These are phyloP conservation scores for Heliconius charithonia DNA, from an alignment of 2,888 invertebrate species.

Conservation along the genomic window DNA sequence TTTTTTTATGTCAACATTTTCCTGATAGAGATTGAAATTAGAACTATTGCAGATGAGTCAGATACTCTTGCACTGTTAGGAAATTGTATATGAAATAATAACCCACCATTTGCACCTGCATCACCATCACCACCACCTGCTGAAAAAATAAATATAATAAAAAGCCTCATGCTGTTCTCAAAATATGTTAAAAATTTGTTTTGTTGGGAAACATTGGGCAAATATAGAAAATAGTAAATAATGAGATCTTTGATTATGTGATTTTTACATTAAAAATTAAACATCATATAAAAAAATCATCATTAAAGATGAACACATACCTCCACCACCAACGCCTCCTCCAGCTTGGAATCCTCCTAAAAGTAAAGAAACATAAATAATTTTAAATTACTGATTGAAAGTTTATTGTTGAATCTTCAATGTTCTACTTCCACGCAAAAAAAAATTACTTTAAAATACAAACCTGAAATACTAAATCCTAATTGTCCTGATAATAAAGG, in stretches of 20 bases:
- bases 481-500: background rate
- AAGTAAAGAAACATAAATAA: background rate
- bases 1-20: too few relatives aligned
- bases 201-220: background rate
- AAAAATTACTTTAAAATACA: background rate
- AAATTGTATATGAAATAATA: background rate
- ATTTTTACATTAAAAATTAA: background rate
- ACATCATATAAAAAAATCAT: background rate
- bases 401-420: too few relatives aligned
- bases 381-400: background rate
- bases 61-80: too few relatives aligned
- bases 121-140: slow-evolving; percentile 16
- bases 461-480: slow-evolving; percentile 1
- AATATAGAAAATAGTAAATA: background rate
- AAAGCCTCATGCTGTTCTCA: background rate
- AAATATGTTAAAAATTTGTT: background rate
- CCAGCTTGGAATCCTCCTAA: slow-evolving; percentile 27
- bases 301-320: too few relatives aligned
- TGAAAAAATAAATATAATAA: background rate
- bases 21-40: too few relatives aligned
- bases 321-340: slow-evolving; percentile 17
- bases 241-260: background rate
- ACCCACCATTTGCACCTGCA: slow-evolving; percentile 15
- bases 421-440: too few relatives aligned
- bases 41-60: too few relatives aligned